These are phyloP conservation scores for Drosophila mulleri DNA, from an alignment of 2,888 invertebrate species.

Conservation along the genomic window DNA sequence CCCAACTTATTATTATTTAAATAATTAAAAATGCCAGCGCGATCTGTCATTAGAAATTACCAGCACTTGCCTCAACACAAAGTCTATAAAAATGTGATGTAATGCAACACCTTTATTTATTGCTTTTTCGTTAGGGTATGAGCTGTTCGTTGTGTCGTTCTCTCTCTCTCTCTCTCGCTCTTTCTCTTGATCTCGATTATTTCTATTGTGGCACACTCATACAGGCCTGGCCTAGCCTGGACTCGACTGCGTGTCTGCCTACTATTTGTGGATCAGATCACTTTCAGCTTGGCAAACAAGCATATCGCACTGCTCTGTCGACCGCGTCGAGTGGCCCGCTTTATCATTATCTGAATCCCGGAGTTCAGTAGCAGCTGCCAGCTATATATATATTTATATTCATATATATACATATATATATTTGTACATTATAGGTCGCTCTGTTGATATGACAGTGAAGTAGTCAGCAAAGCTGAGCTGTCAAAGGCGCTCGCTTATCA, in stretches of 20 bases:
- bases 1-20: background rate
- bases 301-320: constrained; percentile 46
- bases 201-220: constrained; percentile 18
- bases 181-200: background rate
- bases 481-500: constrained; percentile 63
- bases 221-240: constrained; percentile 15
- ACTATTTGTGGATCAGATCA: constrained; percentile 68
- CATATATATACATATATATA: constrained; percentile 6
- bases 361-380: constrained; percentile 48
- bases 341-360: constrained; percentile 52
- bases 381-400: background rate
- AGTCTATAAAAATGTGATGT: background rate
- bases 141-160: background rate
- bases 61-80: constrained; percentile 4
- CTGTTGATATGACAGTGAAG: constrained; percentile 41
- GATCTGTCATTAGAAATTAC: background rate
- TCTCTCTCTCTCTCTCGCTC: background rate
- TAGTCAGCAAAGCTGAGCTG: constrained; percentile 51
- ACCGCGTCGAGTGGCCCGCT: constrained; percentile 38
- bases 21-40: background rate
- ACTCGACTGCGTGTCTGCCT: constrained; percentile 8
- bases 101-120: background rate
- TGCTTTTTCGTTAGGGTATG: constrained; percentile 5
- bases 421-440: constrained; percentile 61
- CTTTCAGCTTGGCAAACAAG: constrained; percentile 68